Percentiles rank a stretch among this genome's conserved stretches.
These are phyloP conservation scores for Miniopterus natalensis DNA, from an alignment of 2,113 vertebrate genomes.

Conservation along the genomic window DNA sequence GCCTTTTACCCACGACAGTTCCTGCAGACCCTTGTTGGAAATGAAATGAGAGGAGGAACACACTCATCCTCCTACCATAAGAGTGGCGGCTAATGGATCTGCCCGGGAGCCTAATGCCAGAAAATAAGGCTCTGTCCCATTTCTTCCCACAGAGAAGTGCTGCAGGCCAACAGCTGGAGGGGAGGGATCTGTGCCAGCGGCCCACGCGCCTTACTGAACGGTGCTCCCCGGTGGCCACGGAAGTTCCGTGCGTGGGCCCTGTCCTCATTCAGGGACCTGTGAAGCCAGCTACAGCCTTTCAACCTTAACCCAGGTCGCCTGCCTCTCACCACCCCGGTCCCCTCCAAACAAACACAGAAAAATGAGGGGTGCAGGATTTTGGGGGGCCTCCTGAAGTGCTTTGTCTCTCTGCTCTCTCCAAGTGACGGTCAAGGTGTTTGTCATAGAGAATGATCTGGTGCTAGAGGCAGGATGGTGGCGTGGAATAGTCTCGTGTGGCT, in stretches of 20 bases:
- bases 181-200: accelerated
- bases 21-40: not conserved
- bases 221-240: accelerated
- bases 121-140: not conserved
- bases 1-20: not conserved
- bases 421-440: not conserved
- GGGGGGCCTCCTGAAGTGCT: not conserved
- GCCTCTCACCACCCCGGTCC: not conserved
- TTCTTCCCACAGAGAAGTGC: not conserved
- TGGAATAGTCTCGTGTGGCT: not conserved
- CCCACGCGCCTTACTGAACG: not conserved
- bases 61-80: not conserved
- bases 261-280: not conserved
- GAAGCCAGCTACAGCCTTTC: not conserved
- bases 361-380: not conserved
- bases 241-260: accelerated
- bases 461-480: not conserved
- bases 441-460: not conserved
- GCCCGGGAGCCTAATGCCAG: not conserved
- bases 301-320: not conserved
- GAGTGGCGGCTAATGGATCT: not conserved
- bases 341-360: not conserved
- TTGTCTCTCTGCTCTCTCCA: not conserved
- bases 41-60: not conserved
- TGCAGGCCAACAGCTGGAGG: not conserved